Conservation (phyloP, 2,888 invertebrate genomes). For the Thera obeliscata region DNA sequence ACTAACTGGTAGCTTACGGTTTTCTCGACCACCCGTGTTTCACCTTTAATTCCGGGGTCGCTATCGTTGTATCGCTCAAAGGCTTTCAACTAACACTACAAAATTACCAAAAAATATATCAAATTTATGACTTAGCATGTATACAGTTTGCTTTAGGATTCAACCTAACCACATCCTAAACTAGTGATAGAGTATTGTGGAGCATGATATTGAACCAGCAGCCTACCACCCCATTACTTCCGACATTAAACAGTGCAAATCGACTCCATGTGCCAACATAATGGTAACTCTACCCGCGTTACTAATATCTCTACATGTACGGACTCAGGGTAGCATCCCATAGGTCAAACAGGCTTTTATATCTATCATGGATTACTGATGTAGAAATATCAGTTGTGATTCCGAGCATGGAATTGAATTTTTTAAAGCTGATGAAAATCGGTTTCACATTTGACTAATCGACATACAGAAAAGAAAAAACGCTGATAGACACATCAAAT, state of each 20-base stretch:
- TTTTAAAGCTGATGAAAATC: too few relatives aligned
- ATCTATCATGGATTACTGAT: too few relatives aligned
- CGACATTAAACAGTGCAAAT: constrained; percentile 43
- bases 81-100: too few relatives aligned
- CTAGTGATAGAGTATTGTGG: background rate
- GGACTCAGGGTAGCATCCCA: constrained; percentile 21
- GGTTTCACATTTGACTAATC: too few relatives aligned
- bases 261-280: constrained; percentile 39
- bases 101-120: background rate
- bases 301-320: constrained; percentile 34
- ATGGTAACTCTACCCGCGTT: constrained; percentile 40
- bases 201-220: constrained; percentile 9
- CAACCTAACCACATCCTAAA: background rate
- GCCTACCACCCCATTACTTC: constrained; percentile 35
- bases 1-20: too few relatives aligned
- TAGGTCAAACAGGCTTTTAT: background rate
- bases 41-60: too few relatives aligned
- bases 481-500: too few relatives aligned
- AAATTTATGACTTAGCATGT: background rate
- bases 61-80: too few relatives aligned
- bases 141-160: background rate
- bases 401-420: too few relatives aligned
- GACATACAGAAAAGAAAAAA: too few relatives aligned
- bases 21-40: too few relatives aligned
- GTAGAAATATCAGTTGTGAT: too few relatives aligned